These are phyloP conservation scores for Megalops atlanticus DNA, from an alignment of 2,113 vertebrate genomes.

Conservation along the genomic window DNA sequence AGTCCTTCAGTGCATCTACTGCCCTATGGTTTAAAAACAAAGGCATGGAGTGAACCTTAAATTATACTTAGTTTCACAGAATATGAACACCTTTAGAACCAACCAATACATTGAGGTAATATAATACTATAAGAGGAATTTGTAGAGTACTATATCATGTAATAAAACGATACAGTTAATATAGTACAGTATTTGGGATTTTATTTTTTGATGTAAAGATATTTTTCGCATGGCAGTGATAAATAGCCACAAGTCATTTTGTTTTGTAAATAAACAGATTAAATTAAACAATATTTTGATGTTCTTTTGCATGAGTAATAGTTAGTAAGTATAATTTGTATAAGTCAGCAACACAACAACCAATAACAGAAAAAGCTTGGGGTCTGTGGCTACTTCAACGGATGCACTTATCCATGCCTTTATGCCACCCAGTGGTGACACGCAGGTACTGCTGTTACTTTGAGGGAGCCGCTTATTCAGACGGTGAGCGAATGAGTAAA, in stretches of 20 bases:
- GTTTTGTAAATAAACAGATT: too few relatives aligned
- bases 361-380: too few relatives aligned
- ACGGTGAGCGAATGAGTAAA: neutral
- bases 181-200: neutral
- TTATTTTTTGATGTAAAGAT: slow-evolving; percentile 5
- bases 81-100: neutral
- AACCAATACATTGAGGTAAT: neutral
- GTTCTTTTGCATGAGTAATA: too few relatives aligned
- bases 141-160: neutral
- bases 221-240: neutral
- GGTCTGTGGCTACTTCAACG: too few relatives aligned
- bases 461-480: neutral
- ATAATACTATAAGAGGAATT: neutral
- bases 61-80: neutral
- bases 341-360: too few relatives aligned
- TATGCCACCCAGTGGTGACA: neutral
- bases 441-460: neutral
- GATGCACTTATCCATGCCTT: too few relatives aligned
- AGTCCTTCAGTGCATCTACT: neutral
- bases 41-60: neutral
- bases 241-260: neutral
- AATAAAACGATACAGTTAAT: neutral
- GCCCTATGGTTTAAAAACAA: neutral
- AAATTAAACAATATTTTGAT: too few relatives aligned
- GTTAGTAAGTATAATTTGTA: too few relatives aligned